phyloP scores from a whole-genome alignment of 2,888 invertebrate genomes.

The Phania funesta region DNA sequence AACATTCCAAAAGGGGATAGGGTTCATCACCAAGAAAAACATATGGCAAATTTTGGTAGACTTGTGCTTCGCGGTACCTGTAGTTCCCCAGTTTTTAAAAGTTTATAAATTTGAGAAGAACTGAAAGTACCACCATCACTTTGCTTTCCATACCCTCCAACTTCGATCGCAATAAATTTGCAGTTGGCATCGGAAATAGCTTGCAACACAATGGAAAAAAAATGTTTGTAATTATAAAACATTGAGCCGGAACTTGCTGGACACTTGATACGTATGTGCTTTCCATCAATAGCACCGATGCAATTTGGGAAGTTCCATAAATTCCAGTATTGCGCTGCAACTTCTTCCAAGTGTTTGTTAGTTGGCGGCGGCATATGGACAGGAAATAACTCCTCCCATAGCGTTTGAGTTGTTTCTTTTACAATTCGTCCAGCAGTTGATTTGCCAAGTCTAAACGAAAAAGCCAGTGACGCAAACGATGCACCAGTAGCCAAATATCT shows the following conservation, averaged over 20 bases:
- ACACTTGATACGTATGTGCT: conserved; percentile 71
- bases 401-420: conserved; percentile 36
- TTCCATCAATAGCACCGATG: conserved; percentile 70
- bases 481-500: conserved; percentile 49
- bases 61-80: conserved; percentile 10
- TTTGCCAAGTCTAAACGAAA: conserved; percentile 43
- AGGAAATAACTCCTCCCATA: conserved; percentile 37
- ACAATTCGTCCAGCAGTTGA: conserved; percentile 52
- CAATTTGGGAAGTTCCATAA: conserved; percentile 69
- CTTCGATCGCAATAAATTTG: conserved; percentile 54
- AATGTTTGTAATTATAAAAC: conserved; percentile 73
- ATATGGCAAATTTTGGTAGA: conserved; percentile 42
- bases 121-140: conserved; percentile 45
- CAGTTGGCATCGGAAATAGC: conserved; percentile 51
- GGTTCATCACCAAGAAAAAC: conserved; percentile 56
- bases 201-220: conserved; percentile 57
- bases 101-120: conserved; percentile 34
- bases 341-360: conserved; percentile 36
- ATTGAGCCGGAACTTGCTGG: conserved; percentile 71
- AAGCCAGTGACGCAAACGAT: conserved; percentile 33
- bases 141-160: conserved; percentile 59
- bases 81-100: conserved; percentile 17
- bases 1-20: conserved; percentile 38
- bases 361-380: conserved; percentile 52
- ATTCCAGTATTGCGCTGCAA: conserved; percentile 46